Evolutionary conservation across 2,797 vertebrate species (phyloP).

Genomic region (Phrynocephalus forsythii): DNA sequence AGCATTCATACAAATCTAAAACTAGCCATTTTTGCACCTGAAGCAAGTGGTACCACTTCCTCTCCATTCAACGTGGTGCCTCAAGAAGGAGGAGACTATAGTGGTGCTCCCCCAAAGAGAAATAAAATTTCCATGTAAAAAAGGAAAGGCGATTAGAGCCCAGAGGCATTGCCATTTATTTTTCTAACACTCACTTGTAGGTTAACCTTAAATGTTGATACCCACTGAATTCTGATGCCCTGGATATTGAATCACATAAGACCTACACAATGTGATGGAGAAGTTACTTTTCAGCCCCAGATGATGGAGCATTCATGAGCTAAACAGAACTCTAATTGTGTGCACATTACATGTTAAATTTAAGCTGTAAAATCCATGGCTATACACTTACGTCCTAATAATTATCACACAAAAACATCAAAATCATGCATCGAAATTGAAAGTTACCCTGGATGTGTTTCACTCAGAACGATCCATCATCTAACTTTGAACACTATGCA

Average conservation of each 20-base stretch:
- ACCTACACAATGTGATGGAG: not conserved
- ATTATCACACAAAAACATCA: not conserved
- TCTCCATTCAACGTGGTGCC: not conserved
- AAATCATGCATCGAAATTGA: not conserved
- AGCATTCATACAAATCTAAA: too few relatives aligned
- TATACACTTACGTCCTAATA: not conserved
- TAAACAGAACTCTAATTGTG: not conserved
- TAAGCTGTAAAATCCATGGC: not conserved
- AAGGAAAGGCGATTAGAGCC: too few relatives aligned
- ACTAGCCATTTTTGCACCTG: too few relatives aligned
- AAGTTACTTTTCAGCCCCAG: not conserved
- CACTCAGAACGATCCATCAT: not conserved
- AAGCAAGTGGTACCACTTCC: too few relatives aligned
- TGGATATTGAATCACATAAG: not conserved
- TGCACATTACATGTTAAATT: not conserved
- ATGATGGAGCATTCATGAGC: not conserved
- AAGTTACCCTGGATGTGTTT: not conserved
- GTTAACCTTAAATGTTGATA: too few relatives aligned
- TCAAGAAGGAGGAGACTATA: not conserved
- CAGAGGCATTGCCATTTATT: too few relatives aligned
- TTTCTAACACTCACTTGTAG: too few relatives aligned
- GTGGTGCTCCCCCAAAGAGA: too few relatives aligned
- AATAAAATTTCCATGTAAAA: too few relatives aligned
- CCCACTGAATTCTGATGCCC: too few relatives aligned
- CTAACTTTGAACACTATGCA: not conserved